Base-by-base conservation (phyloP, 2,797 vertebrate genomes). In the Sciaenops ocellatus region DNA sequence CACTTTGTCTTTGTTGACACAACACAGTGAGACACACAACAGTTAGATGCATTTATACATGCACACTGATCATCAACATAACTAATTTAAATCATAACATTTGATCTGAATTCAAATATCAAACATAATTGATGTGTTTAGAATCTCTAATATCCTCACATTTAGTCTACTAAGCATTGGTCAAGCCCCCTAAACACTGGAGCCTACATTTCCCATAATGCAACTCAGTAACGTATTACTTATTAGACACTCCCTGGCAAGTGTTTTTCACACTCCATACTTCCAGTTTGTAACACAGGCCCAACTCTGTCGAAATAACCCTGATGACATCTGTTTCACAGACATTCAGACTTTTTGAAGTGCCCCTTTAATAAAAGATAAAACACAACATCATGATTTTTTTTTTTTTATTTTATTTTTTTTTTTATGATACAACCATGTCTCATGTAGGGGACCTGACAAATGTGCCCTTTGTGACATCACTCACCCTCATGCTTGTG, bases 391-490 rank as follows among this genome's bases (percentile, higher is more conserved):
- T 46, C 4, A 18, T 28, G 26, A 24, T 28, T 41, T 65, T 61
- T 44, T 42, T 42, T 12, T 42, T 26, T 62, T 63, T 63, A n/a
- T n/a, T n/a, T n/a, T n/a, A n/a, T 44, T 42, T 42, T 12, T 42
- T 26, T 62, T 63, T 63, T 13, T 15, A 6, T 7, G 34, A 62
- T 18, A 16, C 9, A 46, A 16, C 38, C 26, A 28, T 66, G n/a
- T 61, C 15, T 61, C 20, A 48, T 16, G 22, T 24, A 52, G 26
- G 6, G 15, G 3, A 24, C 2, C 66, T 4, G 6, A 30, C 24
- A 77, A 5, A 60, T 54, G 57, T 65, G 41, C 56, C 38, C 38
- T 38, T n/a, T 71, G 44, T 69, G 80, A 83, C 81, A 72, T 85
- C 71, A 71, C 73, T 78, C 70, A 41, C 65, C 79, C 60, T 71